These are phyloP conservation scores for Pectinophora gossypiella DNA, from an alignment of 1,140 invertebrate genomes.

Conservation along the genomic window DNA sequence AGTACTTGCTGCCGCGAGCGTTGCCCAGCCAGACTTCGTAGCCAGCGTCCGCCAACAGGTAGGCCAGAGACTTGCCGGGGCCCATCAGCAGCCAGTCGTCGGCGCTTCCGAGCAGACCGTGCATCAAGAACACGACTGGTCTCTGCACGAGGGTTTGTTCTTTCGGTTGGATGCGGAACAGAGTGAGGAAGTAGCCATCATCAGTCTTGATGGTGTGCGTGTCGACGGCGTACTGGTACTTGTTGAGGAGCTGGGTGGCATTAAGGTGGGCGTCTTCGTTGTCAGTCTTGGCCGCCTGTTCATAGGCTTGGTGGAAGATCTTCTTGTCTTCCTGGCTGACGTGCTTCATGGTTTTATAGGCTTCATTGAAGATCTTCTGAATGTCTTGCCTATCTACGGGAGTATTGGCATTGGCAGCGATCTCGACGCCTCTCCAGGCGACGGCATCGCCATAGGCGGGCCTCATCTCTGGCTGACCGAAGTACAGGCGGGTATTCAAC, in stretches of 20 bases:
- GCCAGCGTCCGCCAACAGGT: conserved; percentile 72
- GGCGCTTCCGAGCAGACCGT: conserved; percentile 79
- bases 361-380: conserved; percentile 42
- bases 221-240: conserved; percentile 77
- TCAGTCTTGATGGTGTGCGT: conserved; percentile 75
- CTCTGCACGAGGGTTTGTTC: conserved; percentile 14
- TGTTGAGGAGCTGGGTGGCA: conserved; percentile 45
- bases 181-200: conserved; percentile 78
- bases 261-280: conserved; percentile 36
- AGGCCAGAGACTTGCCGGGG: conserved; percentile 73
- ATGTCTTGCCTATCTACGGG: conserved; percentile 33
- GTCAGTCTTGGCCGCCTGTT: conserved; percentile 15
- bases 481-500: not conserved
- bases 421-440: conserved; percentile 32
- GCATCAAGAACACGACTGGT: conserved; percentile 77
- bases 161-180: conserved; percentile 76
- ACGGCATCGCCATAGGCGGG: conserved; percentile 27
- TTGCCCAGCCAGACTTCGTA: conserved; percentile 89
- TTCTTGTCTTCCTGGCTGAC: conserved; percentile 36
- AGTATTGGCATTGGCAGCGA: conserved; percentile 29
- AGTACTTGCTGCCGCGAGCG: conserved; percentile 83
- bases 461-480: conserved; percentile 6
- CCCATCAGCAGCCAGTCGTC: conserved; percentile 78
- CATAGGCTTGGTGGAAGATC: conserved; percentile 35
- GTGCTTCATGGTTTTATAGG: conserved; percentile 44